A percentile compares a stretch with the other conserved stretches of the same genome.
Conservation (phyloP, 2,113 vertebrate species). For the Sakesphorus luctuosus region DNA sequence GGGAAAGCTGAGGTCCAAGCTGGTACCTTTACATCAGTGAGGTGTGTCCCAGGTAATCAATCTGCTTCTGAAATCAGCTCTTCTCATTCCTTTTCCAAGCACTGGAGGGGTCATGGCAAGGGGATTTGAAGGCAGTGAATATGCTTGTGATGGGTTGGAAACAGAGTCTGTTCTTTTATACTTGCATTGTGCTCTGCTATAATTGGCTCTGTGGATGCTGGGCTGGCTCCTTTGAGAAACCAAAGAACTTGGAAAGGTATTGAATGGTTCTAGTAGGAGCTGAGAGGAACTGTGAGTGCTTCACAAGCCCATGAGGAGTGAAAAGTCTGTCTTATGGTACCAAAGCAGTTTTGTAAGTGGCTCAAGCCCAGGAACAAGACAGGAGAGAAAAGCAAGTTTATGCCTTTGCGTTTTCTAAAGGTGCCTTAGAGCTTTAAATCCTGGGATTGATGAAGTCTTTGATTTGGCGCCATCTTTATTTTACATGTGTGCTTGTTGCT, state of each 20-base stretch:
- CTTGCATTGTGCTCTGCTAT: neutral
- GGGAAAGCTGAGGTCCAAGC: neutral
- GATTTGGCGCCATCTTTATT: neutral
- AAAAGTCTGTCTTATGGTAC: neutral
- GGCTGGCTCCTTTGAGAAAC: neutral
- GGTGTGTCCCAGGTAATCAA: neutral
- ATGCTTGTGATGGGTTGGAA: neutral
- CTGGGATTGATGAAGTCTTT: neutral
- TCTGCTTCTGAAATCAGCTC: neutral
- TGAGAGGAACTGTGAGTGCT: constrained; percentile 25
- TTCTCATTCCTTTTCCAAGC: neutral
- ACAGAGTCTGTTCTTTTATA: neutral
- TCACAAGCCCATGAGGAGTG: neutral
- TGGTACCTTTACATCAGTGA: neutral
- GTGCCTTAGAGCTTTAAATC: neutral
- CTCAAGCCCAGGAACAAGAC: neutral
- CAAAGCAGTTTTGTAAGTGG: neutral
- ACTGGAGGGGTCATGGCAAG: neutral
- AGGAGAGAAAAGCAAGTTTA: neutral
- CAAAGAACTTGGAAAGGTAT: constrained; percentile 15
- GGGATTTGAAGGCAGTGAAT: neutral
- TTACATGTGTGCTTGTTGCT: neutral
- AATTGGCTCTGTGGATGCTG: neutral
- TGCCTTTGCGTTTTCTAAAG: neutral
- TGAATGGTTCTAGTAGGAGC: neutral